Evolutionary conservation across 2,888 invertebrate genomes (phyloP).

Genomic region (Hoplodrina blanda): DNA sequence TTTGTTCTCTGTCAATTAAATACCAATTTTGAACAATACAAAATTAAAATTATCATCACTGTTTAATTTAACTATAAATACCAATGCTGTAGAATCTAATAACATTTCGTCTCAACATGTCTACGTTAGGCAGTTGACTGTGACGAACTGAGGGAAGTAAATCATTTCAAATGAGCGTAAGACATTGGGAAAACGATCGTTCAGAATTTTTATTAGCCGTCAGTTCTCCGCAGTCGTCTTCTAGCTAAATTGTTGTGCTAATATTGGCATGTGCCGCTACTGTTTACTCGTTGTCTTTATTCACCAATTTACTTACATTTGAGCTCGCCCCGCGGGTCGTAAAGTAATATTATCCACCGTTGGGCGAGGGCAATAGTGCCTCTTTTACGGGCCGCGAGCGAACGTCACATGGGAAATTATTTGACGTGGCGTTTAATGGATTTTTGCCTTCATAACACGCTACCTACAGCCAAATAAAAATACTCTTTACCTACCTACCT

Average conservation of each 20-base stretch:
- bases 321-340: conserved; percentile 87
- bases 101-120: conserved; percentile 34
- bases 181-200: conserved; percentile 49
- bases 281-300: conserved; percentile 86
- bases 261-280: conserved; percentile 68
- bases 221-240: conserved; percentile 41
- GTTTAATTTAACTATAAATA: not conserved
- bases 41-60: not conserved
- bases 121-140: conserved; percentile 28
- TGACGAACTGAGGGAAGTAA: conserved; percentile 48
- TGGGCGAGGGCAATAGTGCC: conserved; percentile 89
- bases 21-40: conserved; percentile 21
- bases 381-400: conserved; percentile 90
- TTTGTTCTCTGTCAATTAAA: conserved; percentile 35
- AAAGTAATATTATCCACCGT: conserved; percentile 90
- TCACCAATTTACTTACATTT: conserved; percentile 89
- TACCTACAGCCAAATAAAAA: conserved; percentile 88
- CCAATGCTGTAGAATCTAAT: conserved; percentile 6
- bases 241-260: conserved; percentile 62
- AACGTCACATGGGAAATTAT: conserved; percentile 91
- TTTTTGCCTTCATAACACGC: conserved; percentile 90
- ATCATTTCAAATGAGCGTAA: conserved; percentile 58
- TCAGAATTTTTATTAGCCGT: conserved; percentile 50
- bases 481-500: conserved; percentile 74
- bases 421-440: conserved; percentile 91